Percentiles rank a stretch among this genome's conserved stretches.
Evolutionary conservation across 2,113 vertebrate species (phyloP).

Genomic region (Aptenodytes forsteri): DNA sequence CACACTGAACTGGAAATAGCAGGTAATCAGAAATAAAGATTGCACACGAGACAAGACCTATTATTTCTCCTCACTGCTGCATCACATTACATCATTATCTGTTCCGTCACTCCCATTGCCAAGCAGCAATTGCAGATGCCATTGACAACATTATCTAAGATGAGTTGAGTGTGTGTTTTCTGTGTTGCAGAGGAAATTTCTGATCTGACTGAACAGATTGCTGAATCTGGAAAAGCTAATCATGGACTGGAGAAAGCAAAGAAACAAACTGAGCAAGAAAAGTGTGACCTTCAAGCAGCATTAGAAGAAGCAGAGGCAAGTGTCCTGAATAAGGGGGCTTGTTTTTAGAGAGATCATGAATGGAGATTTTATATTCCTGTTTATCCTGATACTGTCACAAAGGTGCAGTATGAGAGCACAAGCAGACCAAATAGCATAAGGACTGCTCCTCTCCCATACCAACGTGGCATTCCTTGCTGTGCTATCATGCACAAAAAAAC

Average conservation of each 20-base stretch:
- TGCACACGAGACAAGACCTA: not conserved
- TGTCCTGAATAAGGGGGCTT: not conserved
- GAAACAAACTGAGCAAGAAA: conserved; percentile 83
- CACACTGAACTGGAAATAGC: not conserved
- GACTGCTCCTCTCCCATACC: not conserved
- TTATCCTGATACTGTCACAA: not conserved
- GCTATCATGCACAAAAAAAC: not conserved
- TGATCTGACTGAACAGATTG: conserved; percentile 83
- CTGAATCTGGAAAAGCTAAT: conserved; percentile 79
- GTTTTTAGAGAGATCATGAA: not conserved
- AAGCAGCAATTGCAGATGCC: not conserved
- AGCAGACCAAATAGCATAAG: not conserved
- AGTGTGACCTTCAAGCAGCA: conserved; percentile 79
- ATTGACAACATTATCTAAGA: not conserved
- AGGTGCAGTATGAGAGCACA: not conserved
- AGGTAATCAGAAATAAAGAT: not conserved
- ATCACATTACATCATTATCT: conserved; percentile 2
- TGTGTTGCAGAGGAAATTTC: conserved; percentile 81
- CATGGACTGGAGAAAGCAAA: conserved; percentile 83
- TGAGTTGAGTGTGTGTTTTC: not conserved
- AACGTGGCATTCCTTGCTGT: not conserved
- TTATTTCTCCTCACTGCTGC: not conserved
- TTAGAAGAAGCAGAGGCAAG: conserved; percentile 84
- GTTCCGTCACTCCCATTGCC: not conserved
- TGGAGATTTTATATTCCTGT: not conserved